Conservation (phyloP, 2,113 vertebrate genomes). For the Ardeotis arabs region DNA sequence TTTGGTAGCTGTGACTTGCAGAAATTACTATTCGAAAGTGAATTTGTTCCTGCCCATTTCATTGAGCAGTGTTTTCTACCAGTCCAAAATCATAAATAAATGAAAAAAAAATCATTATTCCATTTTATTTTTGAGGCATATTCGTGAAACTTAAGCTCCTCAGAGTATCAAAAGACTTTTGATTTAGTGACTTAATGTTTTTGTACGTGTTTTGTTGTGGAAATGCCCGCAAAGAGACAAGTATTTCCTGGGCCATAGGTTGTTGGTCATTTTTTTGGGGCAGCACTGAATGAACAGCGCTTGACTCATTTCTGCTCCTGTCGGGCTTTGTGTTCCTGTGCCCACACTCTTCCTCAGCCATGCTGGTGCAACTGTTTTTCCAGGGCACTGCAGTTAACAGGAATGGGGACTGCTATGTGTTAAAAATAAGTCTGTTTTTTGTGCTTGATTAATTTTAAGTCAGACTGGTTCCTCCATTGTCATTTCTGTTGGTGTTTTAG, state of each 20-base stretch:
- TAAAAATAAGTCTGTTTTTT: background rate
- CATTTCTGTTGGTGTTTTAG: too few species aligned
- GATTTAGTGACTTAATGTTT: background rate
- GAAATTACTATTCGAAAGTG: background rate
- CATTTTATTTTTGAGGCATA: background rate
- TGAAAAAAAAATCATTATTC: background rate
- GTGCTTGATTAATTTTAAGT: background rate
- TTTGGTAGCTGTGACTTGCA: background rate
- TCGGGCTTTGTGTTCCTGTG: background rate
- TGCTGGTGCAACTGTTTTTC: background rate
- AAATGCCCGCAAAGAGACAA: background rate
- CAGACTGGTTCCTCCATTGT: background rate
- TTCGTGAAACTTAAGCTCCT: background rate
- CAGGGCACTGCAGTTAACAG: background rate
- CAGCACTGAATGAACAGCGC: background rate
- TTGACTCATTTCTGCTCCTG: background rate
- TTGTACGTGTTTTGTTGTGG: background rate
- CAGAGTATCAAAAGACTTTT: background rate
- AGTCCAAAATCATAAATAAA: background rate
- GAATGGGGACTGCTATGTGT: background rate
- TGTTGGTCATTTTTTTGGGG: background rate
- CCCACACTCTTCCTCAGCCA: background rate
- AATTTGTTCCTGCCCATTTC: background rate
- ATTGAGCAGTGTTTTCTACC: background rate
- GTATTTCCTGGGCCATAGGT: background rate